A percentile compares a stretch with the other conserved stretches of the same genome.
These are phyloP conservation scores for Periplaneta americana DNA, from an alignment of 1,140 invertebrate species.

Conservation along the genomic window DNA sequence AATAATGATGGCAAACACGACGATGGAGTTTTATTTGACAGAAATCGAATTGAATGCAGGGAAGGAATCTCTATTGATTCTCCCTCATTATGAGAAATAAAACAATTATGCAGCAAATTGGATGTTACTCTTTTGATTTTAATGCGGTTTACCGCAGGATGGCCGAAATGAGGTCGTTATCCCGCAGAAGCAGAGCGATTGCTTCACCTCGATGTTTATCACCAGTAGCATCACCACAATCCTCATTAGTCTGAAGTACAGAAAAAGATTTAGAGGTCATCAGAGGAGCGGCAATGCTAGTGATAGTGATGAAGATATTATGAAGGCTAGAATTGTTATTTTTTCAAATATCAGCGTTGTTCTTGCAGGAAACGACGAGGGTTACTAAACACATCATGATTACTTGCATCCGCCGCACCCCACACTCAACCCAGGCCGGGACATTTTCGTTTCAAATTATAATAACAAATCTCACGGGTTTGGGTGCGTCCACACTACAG, in stretches of 20 bases:
- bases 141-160: not conserved
- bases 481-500: no score
- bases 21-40: no score
- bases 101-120: no score
- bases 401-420: not conserved
- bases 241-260: not conserved
- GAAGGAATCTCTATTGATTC: no score
- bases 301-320: not conserved
- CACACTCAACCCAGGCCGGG: not conserved
- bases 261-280: not conserved
- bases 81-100: no score
- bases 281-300: not conserved
- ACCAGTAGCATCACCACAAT: not conserved
- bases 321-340: not conserved
- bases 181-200: not conserved
- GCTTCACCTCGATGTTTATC: not conserved
- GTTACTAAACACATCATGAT: not conserved
- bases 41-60: no score
- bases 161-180: not conserved
- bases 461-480: no score
- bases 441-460: no score
- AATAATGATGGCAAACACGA: no score
- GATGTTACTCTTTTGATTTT: no score
- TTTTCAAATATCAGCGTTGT: not conserved
- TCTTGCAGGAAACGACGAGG: not conserved